Conservation (phyloP, 1,140 invertebrate genomes). For the Brachionus koreanus region DNA sequence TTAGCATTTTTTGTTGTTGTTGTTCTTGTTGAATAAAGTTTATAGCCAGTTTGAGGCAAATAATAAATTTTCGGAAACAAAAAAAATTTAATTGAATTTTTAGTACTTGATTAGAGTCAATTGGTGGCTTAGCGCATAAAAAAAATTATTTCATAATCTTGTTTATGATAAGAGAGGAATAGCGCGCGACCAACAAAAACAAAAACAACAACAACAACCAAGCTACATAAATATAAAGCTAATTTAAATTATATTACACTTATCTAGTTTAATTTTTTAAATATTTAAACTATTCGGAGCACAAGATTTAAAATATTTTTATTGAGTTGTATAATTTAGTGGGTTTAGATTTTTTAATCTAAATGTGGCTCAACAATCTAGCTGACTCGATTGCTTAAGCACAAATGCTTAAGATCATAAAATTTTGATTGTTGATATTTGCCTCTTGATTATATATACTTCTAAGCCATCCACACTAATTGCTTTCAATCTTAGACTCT, state of each 20-base stretch:
- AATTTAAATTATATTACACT: conserved; percentile 11
- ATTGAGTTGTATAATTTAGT: neutral
- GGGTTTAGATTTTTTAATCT: neutral
- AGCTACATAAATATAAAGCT: neutral
- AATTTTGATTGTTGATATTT: conserved; percentile 5
- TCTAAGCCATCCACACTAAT: neutral
- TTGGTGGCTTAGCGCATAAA: neutral
- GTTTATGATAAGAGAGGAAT: neutral
- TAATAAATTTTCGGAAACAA: neutral
- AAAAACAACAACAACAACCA: neutral
- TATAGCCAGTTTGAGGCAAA: neutral
- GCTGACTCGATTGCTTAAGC: neutral
- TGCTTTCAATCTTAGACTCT: neutral
- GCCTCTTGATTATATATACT: neutral
- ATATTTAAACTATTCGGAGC: neutral
- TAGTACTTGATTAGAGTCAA: neutral
- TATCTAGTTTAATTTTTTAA: neutral
- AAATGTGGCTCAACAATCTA: neutral
- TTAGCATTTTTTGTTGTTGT: neutral
- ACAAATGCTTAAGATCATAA: neutral
- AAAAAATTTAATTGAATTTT: conserved; percentile 3
- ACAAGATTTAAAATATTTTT: conserved; percentile 1
- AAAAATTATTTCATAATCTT: neutral
- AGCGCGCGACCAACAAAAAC: neutral
- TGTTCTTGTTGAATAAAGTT: neutral